Evolutionary conservation across 2,888 invertebrate species (phyloP).

Genomic region (Gnatocerus cornutus): DNA sequence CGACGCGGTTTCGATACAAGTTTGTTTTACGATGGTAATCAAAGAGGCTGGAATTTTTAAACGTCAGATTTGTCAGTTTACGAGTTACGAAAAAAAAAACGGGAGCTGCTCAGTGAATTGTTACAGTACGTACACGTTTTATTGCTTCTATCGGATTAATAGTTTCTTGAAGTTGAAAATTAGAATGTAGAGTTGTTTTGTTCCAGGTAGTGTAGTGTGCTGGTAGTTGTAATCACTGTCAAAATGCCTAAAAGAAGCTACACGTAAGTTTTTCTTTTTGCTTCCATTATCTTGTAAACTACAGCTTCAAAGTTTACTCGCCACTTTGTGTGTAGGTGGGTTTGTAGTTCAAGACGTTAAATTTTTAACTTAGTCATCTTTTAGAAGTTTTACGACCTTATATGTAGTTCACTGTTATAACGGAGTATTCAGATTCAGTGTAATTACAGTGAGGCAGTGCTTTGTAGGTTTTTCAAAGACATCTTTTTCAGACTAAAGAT

Average conservation of each 20-base stretch:
- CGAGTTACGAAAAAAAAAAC: slow-evolving; percentile 8
- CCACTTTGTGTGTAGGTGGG: slow-evolving; percentile 4
- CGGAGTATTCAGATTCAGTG: slow-evolving; percentile 2
- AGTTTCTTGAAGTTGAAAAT: too few relatives aligned
- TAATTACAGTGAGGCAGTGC: slow-evolving; percentile 15
- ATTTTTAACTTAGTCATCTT: slow-evolving; percentile 5
- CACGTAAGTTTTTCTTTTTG: slow-evolving; percentile 40
- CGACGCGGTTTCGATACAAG: slow-evolving; percentile 8
- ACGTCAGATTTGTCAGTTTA: slow-evolving; percentile 22
- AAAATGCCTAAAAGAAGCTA: slow-evolving; percentile 39
- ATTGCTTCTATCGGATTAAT: neutral
- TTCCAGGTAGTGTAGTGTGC: slow-evolving; percentile 40
- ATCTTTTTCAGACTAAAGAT: slow-evolving; percentile 14
- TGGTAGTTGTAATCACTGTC: slow-evolving; percentile 36
- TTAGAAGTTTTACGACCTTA: neutral
- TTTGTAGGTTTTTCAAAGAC: slow-evolving; percentile 22
- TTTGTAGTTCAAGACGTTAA: neutral
- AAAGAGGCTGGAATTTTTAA: slow-evolving; percentile 22
- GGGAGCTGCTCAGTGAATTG: neutral
- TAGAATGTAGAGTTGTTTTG: slow-evolving; percentile 28
- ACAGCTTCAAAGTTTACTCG: slow-evolving; percentile 16
- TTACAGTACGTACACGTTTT: slow-evolving; percentile 6
- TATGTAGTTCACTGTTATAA: neutral
- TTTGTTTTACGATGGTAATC: slow-evolving; percentile 34
- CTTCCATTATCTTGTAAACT: slow-evolving; percentile 15